These are phyloP conservation scores for Nannospalax galili DNA, from an alignment of 2,113 vertebrate species.

Conservation along the genomic window DNA sequence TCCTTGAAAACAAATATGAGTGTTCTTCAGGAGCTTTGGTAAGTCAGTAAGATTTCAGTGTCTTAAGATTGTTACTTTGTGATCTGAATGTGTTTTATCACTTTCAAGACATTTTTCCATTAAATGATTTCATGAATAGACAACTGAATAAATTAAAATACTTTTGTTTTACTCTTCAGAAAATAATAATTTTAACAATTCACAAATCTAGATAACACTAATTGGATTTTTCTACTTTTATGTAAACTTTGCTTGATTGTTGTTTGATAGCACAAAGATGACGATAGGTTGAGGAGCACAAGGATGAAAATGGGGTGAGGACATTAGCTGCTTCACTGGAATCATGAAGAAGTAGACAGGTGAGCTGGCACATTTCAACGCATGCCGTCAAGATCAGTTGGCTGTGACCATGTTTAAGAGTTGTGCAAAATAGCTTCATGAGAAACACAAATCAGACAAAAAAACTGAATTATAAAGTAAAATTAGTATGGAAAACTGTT, in stretches of 20 bases:
- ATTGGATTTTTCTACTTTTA: constrained; percentile 32
- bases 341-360: not conserved
- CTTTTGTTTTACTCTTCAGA: constrained; percentile 40
- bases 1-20: constrained; percentile 30
- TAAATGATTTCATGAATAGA: not conserved
- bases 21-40: constrained; percentile 16
- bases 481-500: not conserved
- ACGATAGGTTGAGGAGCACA: not conserved
- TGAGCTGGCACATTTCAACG: constrained; percentile 13
- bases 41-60: constrained; percentile 54
- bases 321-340: constrained; percentile 10
- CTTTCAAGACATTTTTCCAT: constrained; percentile 32
- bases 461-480: constrained; percentile 13
- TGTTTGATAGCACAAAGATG: constrained; percentile 53
- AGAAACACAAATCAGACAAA: not conserved
- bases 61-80: not conserved
- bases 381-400: constrained; percentile 18
- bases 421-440: not conserved
- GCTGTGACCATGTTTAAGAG: constrained; percentile 33
- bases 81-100: constrained; percentile 19
- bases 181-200: constrained; percentile 49
- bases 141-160: constrained; percentile 48
- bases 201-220: constrained; percentile 10
- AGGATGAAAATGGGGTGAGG: not conserved
- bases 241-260: constrained; percentile 40